A percentile compares a stretch with the other conserved stretches of the same genome.
phyloP scores from a whole-genome alignment of 2,797 vertebrate genomes.

The Sebastes vulpes region DNA sequence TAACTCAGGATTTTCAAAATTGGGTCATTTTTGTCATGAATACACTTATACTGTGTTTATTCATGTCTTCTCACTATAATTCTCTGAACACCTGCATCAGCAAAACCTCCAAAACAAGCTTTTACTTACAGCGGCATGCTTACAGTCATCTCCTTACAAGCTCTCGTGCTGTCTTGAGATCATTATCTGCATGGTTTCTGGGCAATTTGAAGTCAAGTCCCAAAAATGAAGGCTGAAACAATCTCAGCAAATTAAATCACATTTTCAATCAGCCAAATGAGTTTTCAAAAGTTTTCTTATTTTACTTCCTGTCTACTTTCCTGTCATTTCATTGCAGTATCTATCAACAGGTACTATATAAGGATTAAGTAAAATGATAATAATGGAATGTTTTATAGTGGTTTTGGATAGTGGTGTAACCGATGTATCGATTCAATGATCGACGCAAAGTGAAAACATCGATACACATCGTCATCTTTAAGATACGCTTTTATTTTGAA shows the following conservation, averaged over 20 bases:
- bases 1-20: conserved; percentile 1
- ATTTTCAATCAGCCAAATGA: not conserved
- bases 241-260: not conserved
- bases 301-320: not conserved
- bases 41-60: not conserved
- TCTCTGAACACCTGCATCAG: conserved; percentile 13
- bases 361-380: not conserved
- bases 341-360: not conserved
- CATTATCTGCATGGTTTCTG: not conserved
- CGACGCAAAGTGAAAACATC: not conserved
- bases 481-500: too few species aligned
- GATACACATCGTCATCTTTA: too few species aligned
- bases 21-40: not conserved
- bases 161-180: not conserved
- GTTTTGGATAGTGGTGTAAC: not conserved
- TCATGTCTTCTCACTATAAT: not conserved
- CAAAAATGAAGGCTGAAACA: not conserved
- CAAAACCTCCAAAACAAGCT: conserved; percentile 10
- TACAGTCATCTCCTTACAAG: not conserved
- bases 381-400: not conserved
- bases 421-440: not conserved
- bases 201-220: not conserved
- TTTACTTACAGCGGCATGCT: conserved; percentile 4
- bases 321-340: not conserved
- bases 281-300: not conserved